phyloP scores from a whole-genome alignment of 2,888 invertebrate species.

The Sepioteuthis lessoniana region DNA sequence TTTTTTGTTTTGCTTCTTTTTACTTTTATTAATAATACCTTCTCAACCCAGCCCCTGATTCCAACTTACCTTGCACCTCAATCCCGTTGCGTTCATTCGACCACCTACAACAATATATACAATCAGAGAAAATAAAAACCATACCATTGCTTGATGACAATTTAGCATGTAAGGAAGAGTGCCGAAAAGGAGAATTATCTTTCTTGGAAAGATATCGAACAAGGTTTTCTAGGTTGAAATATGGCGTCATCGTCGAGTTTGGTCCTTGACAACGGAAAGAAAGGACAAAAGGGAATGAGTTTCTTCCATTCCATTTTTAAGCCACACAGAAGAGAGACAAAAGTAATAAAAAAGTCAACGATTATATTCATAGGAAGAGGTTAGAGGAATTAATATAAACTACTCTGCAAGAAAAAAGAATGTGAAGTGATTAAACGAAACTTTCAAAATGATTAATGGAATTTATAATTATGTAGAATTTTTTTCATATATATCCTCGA shows the following conservation, averaged over 20 bases:
- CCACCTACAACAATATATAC: background rate
- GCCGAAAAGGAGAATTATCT: background rate
- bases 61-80: background rate
- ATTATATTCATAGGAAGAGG: no score
- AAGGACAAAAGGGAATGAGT: background rate
- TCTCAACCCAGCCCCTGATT: background rate
- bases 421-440: no score
- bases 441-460: no score
- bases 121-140: background rate
- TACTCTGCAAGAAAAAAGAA: no score
- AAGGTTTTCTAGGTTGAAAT: background rate
- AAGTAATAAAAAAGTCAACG: no score
- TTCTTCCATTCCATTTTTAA: no score
- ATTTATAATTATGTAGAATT: no score
- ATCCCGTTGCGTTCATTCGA: background rate
- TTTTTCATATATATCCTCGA: no score
- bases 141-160: background rate
- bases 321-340: no score
- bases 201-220: background rate
- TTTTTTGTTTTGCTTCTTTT: background rate
- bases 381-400: no score
- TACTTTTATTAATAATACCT: background rate
- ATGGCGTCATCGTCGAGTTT: background rate
- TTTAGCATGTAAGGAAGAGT: background rate
- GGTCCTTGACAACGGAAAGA: background rate